A percentile compares a stretch with the other conserved stretches of the same genome.
These are phyloP conservation scores for Delphinus delphis DNA, from an alignment of 2,113 vertebrate genomes.

Conservation along the genomic window DNA sequence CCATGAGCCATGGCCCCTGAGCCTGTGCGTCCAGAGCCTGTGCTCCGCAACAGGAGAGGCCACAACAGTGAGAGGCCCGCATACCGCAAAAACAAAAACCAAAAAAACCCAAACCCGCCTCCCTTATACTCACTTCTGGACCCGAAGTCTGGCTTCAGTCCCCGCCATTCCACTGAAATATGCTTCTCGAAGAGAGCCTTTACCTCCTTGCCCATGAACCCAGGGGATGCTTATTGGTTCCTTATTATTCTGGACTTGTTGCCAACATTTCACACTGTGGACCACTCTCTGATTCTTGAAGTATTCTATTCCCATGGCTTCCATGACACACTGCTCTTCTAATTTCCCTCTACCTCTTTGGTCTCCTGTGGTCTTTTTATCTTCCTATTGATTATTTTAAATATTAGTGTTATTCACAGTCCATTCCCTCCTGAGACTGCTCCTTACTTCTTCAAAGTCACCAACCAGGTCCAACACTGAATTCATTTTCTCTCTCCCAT, in stretches of 20 bases:
- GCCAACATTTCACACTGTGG: neutral
- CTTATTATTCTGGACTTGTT: neutral
- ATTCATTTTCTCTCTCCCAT: neutral
- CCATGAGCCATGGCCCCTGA: no score
- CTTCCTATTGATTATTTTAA: neutral
- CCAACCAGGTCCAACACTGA: neutral
- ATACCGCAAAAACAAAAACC: neutral
- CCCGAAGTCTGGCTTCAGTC: neutral
- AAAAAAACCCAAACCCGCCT: neutral
- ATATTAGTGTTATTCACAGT: neutral
- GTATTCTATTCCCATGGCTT: neutral
- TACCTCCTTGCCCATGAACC: neutral
- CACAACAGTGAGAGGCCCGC: no score
- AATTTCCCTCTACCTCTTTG: neutral
- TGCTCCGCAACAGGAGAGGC: no score
- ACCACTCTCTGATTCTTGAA: neutral
- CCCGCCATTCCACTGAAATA: neutral
- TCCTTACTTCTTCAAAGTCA: conserved; percentile 22
- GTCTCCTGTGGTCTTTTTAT: neutral
- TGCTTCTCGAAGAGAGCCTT: neutral
- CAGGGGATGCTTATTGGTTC: neutral
- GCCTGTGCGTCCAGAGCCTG: no score
- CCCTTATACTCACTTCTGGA: neutral
- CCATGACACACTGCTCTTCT: neutral
- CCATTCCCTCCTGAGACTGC: neutral